These are phyloP conservation scores for Neoseiulus cucumeris DNA, from an alignment of 1,140 invertebrate genomes.

Conservation along the genomic window DNA sequence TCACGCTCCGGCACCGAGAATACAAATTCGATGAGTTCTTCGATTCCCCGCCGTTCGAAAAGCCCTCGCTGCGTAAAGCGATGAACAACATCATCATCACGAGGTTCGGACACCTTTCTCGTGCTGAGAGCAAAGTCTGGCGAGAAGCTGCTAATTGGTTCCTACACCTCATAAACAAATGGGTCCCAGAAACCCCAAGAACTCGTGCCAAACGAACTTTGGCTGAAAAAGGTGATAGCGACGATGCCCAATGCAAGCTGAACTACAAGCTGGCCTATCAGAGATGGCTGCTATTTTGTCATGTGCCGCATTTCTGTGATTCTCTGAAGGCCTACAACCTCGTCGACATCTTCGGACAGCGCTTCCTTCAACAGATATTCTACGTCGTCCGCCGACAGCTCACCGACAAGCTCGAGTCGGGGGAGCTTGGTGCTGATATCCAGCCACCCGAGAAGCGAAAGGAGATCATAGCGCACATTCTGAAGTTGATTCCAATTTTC, in stretches of 20 bases:
- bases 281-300: constrained; percentile 87
- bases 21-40: constrained; percentile 25
- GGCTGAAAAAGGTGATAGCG: constrained; percentile 20
- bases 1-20: constrained; percentile 27
- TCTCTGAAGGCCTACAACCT: constrained; percentile 72
- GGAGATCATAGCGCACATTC: constrained; percentile 11
- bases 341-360: constrained; percentile 67
- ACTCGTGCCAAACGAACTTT: constrained; percentile 39
- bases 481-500: constrained; percentile 11
- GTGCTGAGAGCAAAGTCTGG: constrained; percentile 62
- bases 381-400: constrained; percentile 68
- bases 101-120: constrained; percentile 28
- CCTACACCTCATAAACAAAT: constrained; percentile 75
- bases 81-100: constrained; percentile 28
- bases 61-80: constrained; percentile 22
- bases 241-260: constrained; percentile 47
- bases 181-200: constrained; percentile 74
- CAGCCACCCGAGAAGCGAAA: constrained; percentile 19
- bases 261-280: constrained; percentile 76
- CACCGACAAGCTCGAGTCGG: constrained; percentile 56
- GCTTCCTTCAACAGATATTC: constrained; percentile 62
- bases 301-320: constrained; percentile 83
- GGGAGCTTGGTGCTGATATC: constrained; percentile 40
- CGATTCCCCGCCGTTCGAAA: constrained; percentile 30
- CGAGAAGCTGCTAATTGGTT: constrained; percentile 81